Evolutionary conservation across 2,888 invertebrate genomes (phyloP), one percentile per base, ranked within the genome.

Genomic region (Gandaritis pyraliata): DNA sequence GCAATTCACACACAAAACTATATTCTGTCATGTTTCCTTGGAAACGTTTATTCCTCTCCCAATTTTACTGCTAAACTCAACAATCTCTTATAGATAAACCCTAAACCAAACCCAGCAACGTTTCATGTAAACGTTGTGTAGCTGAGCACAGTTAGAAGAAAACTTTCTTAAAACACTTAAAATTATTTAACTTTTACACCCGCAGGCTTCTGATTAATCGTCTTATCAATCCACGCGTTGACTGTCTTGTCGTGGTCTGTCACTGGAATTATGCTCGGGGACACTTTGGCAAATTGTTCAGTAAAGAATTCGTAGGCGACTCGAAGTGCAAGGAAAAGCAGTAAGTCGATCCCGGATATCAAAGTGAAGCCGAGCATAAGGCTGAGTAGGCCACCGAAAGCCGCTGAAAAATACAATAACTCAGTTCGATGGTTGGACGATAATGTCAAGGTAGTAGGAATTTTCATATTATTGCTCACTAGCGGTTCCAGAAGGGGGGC

Each of bases 361-460:
- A 95, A 88, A 51, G 95, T 95, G 75, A 95, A 95, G 2, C 96
- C 96, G 33, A 95, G 92, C 82, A 95, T 94, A 7, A 96, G 83
- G 39, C 95, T 95, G 1, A 95, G 82, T 0, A 96, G 88, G 13
- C 96, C 95, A 0, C 96, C 96, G 72, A 95, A 95, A 1, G 95
- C 94, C 70, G 95, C 96, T 95, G 87, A 71, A 93, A 93, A 73
- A 46, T 18, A 30, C 41, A 33, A 11, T n/a, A 13, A 2, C 2
- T 23, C 1, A 5, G 15, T 12, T 3, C 11, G 11, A 45, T 11
- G 11, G n/a, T 39, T 4, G 2, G 29, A 29, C 29, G 29, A 29
- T 29, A 29, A 4, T 29, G 29, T 29, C 4, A 29, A 29, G 4
- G 6, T 29, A 29, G 6, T 4, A 6, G 6, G 29, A 4, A 29